phyloP scores from a whole-genome alignment of 2,888 invertebrate species.

The Nycteola revayana region DNA sequence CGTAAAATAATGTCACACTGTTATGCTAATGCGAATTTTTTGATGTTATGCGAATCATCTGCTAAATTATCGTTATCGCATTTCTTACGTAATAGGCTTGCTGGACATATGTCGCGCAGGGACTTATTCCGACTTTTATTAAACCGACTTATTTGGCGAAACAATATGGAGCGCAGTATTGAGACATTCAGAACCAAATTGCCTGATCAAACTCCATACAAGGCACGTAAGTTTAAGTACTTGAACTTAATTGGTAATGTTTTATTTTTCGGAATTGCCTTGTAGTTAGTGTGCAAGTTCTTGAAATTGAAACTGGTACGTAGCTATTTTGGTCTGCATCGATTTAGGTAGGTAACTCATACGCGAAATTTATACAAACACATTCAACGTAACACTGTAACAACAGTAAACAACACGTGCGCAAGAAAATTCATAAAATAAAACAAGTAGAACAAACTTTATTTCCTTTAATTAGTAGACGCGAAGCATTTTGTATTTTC shows the following conservation, averaged over 20 bases:
- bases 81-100: no score
- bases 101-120: conserved; percentile 60
- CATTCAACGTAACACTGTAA: conserved; percentile 4
- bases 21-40: no score
- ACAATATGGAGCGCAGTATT: conserved; percentile 40
- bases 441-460: conserved; percentile 20
- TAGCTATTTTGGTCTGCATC: conserved; percentile 4
- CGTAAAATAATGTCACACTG: no score
- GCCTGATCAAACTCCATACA: conserved; percentile 25
- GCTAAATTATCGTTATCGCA: no score
- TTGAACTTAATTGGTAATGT: neutral
- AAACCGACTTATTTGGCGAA: conserved; percentile 60
- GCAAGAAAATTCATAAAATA: conserved; percentile 18
- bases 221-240: conserved; percentile 8
- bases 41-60: no score
- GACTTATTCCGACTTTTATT: conserved; percentile 65
- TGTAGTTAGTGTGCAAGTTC: neutral
- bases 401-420: conserved; percentile 13
- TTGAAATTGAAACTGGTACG: neutral
- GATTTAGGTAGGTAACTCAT: conserved; percentile 14
- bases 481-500: conserved; percentile 41
- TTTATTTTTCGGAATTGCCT: neutral
- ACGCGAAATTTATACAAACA: conserved; percentile 2
- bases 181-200: conserved; percentile 30
- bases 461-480: conserved; percentile 39